Base-by-base conservation (phyloP, 2,888 invertebrate genomes). In the Eretmocerus hayati region DNA sequence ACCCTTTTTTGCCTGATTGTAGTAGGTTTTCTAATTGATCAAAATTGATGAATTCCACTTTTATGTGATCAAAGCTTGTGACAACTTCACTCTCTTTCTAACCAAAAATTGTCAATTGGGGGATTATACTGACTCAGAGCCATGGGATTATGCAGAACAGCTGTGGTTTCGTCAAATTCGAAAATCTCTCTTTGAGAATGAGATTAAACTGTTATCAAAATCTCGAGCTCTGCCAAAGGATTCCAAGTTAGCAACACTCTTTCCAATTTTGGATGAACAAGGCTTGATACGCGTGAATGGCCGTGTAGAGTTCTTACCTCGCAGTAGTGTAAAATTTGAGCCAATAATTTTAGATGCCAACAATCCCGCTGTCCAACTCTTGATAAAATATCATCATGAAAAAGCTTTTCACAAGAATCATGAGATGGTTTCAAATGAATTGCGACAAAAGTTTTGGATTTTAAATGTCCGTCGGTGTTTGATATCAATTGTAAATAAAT, bases 401-500 rank as follows among this genome's bases (percentile, higher is more conserved):
- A 23, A 19, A 4, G 22, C 21, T 18, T 18, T 21, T 9, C 46
- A 53, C 23, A 43, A 42, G n/a, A 47, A 38, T 23, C 11, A 23
- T 6, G 44, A 50, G 13, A 47, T 47, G 4, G 44, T 47, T 2
- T 26, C 50, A n/a, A 50, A 50, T 36, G 46, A 49, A 36, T 26
- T 35, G 16, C 15, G 16, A 35, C 35, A 35, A 15, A 35, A 35
- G 8, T 35, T 15, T 15, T 4, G 4, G 16, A 35, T 35, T 9
- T 5, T 53, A 15, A 18, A 16, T 15, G 8, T 35, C 9, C 35
- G 5, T 9, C n/a, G 18, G 18, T 15, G 35, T 8, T 15, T 35
- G 9, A 15, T 15, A 3, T 18, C 16, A 18, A 15, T 35, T 18
- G 35, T 35, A 15, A 15, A 3, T 35, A 15, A 35, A 35, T 35